Evolutionary conservation across 2,888 invertebrate genomes (phyloP).

Genomic region (Athrips mouffetella): DNA sequence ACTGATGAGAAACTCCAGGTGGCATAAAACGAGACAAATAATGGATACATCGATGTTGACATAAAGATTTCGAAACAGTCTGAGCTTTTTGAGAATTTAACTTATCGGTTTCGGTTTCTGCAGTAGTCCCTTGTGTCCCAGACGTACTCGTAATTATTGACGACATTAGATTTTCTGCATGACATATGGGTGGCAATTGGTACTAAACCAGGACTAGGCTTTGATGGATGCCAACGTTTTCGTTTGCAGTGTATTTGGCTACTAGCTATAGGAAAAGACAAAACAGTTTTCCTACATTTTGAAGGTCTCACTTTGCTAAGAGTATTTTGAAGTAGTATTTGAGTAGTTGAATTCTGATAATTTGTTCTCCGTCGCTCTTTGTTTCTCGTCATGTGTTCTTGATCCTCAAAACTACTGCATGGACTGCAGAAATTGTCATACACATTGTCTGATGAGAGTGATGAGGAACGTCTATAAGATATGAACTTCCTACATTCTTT

Average conservation of each 20-base stretch:
- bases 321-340: too few relatives aligned
- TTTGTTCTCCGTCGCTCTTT: conserved; percentile 33
- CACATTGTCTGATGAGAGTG: neutral
- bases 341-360: too few relatives aligned
- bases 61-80: neutral
- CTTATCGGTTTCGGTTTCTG: neutral
- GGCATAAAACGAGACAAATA: too few relatives aligned
- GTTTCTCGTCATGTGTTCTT: conserved; percentile 37
- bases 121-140: conserved; percentile 35
- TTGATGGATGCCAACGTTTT: neutral
- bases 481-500: conserved; percentile 32
- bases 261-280: conserved; percentile 26
- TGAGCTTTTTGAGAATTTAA: neutral
- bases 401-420: conserved; percentile 37
- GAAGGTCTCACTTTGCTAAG: too few relatives aligned
- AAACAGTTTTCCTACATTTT: conserved; percentile 25
- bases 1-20: too few relatives aligned
- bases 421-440: conserved; percentile 21
- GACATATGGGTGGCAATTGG: neutral
- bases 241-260: conserved; percentile 36
- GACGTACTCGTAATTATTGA: conserved; percentile 42
- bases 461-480: conserved; percentile 14
- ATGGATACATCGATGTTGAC: too few relatives aligned
- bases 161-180: conserved; percentile 9
- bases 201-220: neutral